These are phyloP conservation scores for Pyrocoelia pectoralis DNA, from an alignment of 2,888 invertebrate species.

Conservation along the genomic window DNA sequence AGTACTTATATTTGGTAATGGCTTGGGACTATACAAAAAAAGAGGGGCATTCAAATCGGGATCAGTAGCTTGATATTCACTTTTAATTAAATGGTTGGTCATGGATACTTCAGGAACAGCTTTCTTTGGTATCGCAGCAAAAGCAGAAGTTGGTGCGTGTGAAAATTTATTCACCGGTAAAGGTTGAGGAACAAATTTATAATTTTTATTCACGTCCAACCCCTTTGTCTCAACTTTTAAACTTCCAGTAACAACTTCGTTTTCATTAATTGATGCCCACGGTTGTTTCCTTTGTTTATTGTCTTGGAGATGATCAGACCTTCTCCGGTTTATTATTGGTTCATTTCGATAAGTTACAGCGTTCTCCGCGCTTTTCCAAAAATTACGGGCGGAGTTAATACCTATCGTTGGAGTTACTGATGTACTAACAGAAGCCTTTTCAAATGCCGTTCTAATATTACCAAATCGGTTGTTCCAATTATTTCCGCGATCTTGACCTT, in stretches of 20 bases:
- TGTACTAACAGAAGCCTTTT: conserved; percentile 63
- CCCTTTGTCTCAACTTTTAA: conserved; percentile 56
- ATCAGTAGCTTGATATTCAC: conserved; percentile 30
- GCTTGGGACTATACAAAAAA: conserved; percentile 58
- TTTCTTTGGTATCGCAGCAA: conserved; percentile 67
- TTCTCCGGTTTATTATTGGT: conserved; percentile 51
- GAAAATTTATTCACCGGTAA: conserved; percentile 75
- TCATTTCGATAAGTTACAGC: conserved; percentile 52
- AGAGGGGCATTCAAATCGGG: conserved; percentile 43
- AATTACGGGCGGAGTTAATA: conserved; percentile 66
- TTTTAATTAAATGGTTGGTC: conserved; percentile 28
- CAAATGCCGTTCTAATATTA: conserved; percentile 83
- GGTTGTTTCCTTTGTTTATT: conserved; percentile 42
- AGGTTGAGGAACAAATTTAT: conserved; percentile 66
- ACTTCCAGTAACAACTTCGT: conserved; percentile 58
- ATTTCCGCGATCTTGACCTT: conserved; percentile 32
- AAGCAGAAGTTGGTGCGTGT: conserved; percentile 80
- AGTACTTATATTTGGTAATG: conserved; percentile 28
- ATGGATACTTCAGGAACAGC: conserved; percentile 49
- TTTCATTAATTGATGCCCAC: conserved; percentile 59
- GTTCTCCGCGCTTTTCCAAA: conserved; percentile 71
- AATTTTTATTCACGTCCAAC: conserved; percentile 50
- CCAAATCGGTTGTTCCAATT: conserved; percentile 88
- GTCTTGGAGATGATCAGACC: conserved; percentile 56
- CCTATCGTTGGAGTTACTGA: conserved; percentile 52